A percentile compares a stretch with the other conserved stretches of the same genome.
Evolutionary conservation across 2,888 invertebrate genomes (phyloP).

Genomic region (Chalcis sispes): DNA sequence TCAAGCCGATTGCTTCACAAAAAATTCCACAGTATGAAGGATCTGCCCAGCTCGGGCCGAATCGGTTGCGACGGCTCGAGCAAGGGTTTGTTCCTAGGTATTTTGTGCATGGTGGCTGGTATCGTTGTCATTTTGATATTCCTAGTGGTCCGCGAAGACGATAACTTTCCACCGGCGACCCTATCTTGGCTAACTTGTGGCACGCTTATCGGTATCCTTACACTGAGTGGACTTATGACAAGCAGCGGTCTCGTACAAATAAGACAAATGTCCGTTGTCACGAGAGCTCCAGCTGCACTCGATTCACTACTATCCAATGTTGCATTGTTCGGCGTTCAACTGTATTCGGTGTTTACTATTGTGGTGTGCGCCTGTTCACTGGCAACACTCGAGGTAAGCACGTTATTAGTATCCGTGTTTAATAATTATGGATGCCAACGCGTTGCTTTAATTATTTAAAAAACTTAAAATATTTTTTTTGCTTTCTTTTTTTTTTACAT

Average conservation of each 20-base stretch:
- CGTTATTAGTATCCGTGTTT: no score
- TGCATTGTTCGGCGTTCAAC: constrained; percentile 76
- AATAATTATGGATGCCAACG: no score
- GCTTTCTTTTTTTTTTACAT: not conserved
- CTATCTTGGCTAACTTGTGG: constrained; percentile 77
- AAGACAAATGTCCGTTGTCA: constrained; percentile 76
- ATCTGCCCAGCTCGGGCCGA: constrained; percentile 65
- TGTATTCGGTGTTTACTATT: constrained; percentile 77
- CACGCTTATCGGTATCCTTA: constrained; percentile 75
- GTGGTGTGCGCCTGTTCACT: constrained; percentile 75
- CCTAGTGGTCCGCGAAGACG: constrained; percentile 77
- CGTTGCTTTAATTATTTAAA: no score
- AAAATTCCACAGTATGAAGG: constrained; percentile 71
- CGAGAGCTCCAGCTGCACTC: constrained; percentile 73
- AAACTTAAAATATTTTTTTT: not conserved
- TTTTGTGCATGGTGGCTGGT: constrained; percentile 78
- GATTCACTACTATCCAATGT: constrained; percentile 76
- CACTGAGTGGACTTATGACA: constrained; percentile 74
- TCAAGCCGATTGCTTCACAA: constrained; percentile 69
- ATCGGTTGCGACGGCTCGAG: constrained; percentile 78
- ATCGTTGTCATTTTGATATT: constrained; percentile 78
- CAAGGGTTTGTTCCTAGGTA: constrained; percentile 78
- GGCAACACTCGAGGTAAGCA: constrained; percentile 57
- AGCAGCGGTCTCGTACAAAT: constrained; percentile 75
- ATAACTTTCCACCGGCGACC: constrained; percentile 76